These are phyloP conservation scores for Etheostoma cragini DNA, from an alignment of 2,113 vertebrate species.

Conservation along the genomic window DNA sequence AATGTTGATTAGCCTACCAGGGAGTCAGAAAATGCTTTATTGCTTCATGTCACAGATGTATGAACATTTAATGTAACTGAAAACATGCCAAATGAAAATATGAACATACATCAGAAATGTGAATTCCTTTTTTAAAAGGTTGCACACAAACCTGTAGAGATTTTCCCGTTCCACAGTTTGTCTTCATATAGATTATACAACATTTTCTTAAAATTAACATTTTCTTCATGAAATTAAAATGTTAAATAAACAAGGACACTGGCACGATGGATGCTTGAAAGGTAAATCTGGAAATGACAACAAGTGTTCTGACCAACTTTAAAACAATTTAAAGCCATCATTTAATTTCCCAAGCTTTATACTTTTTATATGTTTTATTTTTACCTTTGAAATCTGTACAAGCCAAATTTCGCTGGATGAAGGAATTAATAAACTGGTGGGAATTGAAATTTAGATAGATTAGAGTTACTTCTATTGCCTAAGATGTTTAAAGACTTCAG, in stretches of 20 bases:
- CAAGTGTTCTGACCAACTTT: not conserved
- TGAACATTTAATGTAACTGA: not conserved
- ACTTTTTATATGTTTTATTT: not conserved
- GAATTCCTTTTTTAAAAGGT: not conserved
- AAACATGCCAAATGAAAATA: not conserved
- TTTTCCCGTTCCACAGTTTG: not conserved
- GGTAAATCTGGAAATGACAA: not conserved
- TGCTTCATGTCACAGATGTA: not conserved
- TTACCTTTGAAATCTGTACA: not conserved
- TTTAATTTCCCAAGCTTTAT: constrained; percentile 5
- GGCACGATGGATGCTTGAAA: not conserved
- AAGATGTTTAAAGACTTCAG: constrained; percentile 73
- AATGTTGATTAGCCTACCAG: constrained; percentile 8
- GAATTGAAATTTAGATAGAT: constrained; percentile 49
- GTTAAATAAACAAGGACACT: not conserved
- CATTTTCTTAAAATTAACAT: no score
- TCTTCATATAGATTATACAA: not conserved
- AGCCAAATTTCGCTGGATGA: not conserved
- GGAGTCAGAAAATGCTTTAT: not conserved
- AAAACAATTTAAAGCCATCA: not conserved
- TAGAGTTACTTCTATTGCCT: constrained; percentile 54
- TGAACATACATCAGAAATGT: not conserved
- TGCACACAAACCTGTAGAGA: not conserved
- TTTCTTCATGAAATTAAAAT: not conserved
- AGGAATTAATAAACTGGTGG: constrained; percentile 21